Conservation (phyloP, 2,888 invertebrate species). For the Osmoderma eremita region DNA sequence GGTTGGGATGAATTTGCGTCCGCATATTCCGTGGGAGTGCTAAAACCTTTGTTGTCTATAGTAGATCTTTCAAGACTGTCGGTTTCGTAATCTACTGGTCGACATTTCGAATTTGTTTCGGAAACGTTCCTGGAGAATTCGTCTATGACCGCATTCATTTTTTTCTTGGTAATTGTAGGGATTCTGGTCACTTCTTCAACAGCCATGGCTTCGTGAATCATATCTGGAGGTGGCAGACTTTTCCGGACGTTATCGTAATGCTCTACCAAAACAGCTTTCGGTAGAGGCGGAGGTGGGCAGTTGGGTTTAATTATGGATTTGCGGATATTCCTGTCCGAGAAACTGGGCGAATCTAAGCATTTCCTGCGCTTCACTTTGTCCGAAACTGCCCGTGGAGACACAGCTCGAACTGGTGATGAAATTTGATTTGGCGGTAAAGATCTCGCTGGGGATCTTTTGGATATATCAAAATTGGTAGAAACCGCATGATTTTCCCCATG, state of each 20-base stretch:
- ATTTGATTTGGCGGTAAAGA: conserved; percentile 55
- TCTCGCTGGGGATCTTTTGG: conserved; percentile 57
- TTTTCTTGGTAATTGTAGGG: conserved; percentile 68
- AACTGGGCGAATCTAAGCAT: conserved; percentile 3
- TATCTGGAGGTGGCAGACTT: conserved; percentile 66
- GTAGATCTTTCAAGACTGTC: conserved; percentile 77
- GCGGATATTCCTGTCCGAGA: background rate
- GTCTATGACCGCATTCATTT: conserved; percentile 72
- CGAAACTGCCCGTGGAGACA: conserved; percentile 54
- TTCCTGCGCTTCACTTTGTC: conserved; percentile 45
- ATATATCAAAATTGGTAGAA: too few relatives aligned
- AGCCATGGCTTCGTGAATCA: conserved; percentile 74
- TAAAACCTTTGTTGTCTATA: conserved; percentile 64
- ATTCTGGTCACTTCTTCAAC: conserved; percentile 64
- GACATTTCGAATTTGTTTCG: conserved; percentile 10
- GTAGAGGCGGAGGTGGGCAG: conserved; percentile 62
- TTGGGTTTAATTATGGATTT: conserved; percentile 53
- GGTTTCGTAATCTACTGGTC: conserved; percentile 71
- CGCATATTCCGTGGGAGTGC: conserved; percentile 71
- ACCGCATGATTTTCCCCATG: conserved; percentile 15
- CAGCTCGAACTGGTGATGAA: conserved; percentile 49
- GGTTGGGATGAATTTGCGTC: conserved; percentile 76
- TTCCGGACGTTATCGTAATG: conserved; percentile 29
- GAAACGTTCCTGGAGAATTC: conserved; percentile 50
- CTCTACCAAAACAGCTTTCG: conserved; percentile 54